phyloP scores from a whole-genome alignment of 2,113 vertebrate genomes.

The Rhombomys opimus region DNA sequence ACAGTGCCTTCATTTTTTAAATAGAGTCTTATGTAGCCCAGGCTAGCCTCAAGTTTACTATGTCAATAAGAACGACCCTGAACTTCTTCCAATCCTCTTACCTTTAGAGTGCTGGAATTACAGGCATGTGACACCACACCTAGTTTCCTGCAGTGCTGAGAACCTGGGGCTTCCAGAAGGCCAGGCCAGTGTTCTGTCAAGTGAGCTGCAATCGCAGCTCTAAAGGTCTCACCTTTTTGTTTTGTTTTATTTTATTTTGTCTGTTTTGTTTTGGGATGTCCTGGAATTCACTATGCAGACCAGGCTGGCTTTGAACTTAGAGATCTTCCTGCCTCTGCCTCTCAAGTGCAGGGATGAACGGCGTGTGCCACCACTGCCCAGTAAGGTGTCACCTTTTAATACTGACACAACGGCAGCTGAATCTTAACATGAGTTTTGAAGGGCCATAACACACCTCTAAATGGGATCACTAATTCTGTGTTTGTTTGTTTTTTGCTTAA shows the following conservation, averaged over 20 bases:
- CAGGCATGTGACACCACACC: not conserved
- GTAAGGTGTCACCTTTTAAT: not conserved
- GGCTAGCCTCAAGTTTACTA: not conserved
- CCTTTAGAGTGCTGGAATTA: not conserved
- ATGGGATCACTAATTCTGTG: not conserved
- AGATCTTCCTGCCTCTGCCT: not conserved
- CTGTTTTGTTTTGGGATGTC: not conserved
- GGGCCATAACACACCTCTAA: not conserved
- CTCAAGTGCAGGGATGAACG: not conserved
- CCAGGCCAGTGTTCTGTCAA: not conserved
- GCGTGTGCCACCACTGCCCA: not conserved
- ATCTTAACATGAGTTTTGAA: not conserved
- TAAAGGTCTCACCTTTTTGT: not conserved
- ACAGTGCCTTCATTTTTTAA: not conserved
- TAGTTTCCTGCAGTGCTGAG: not conserved
- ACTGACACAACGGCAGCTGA: not conserved
- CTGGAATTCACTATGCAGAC: not conserved
- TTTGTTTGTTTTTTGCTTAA: conserved; percentile 35
- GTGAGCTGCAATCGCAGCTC: not conserved
- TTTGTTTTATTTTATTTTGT: not conserved
- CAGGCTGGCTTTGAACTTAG: not conserved
- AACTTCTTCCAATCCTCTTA: not conserved
- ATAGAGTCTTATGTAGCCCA: not conserved
- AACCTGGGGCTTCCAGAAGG: not conserved
- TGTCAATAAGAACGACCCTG: not conserved